Base-by-base conservation (phyloP, 2,797 vertebrate genomes). In the Poeciliopsis presidionis region DNA sequence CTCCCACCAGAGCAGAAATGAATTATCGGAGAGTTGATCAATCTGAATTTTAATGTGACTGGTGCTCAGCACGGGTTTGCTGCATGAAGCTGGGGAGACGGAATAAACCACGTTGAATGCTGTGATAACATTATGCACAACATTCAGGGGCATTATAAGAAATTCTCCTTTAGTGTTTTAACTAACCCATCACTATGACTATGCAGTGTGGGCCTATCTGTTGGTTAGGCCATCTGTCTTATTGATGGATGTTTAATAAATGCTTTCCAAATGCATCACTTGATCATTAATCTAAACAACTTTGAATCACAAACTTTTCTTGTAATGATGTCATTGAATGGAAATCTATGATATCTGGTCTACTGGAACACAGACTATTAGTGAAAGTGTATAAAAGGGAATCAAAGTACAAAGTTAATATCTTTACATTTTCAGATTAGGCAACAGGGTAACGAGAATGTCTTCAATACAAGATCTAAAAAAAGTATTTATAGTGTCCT, bases 41-140 rank as follows among this genome's bases (percentile, higher is more conserved):
- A 89, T 89, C 87, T 90, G 91, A 94, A 93, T 94, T 82, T 88
- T 88, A 92, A 93, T 89, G 88, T 6, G 71, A 86, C 80, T 53
- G 85, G 76, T 76, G 85, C 88, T 86, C 87, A 85, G 85, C 87
- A 57, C 82, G 83, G 47, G 80, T 63, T 51, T 74, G 22, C 82
- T 18, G 82, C 73, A 49, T 47, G 81, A 80, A 79, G 79, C 81
- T 80, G 77, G 70, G 1, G 76, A 81, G 81, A 80, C n/a, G 72
- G 45, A 61, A 77, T 22, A 78, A 86, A 84, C 78, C 20, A 18
- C 70, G 51, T 75, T 16, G 53, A 83, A 79, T 36, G 72, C 79
- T 18, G 70, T 61, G 77, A 81, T 63, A 73, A 81, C 85, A 82
- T 70, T 45, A 65, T 36, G 63, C 5, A 72, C 69, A 75, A 71